phyloP scores from a whole-genome alignment of 2,797 vertebrate genomes.

The Percopsis omiscomaycus region DNA sequence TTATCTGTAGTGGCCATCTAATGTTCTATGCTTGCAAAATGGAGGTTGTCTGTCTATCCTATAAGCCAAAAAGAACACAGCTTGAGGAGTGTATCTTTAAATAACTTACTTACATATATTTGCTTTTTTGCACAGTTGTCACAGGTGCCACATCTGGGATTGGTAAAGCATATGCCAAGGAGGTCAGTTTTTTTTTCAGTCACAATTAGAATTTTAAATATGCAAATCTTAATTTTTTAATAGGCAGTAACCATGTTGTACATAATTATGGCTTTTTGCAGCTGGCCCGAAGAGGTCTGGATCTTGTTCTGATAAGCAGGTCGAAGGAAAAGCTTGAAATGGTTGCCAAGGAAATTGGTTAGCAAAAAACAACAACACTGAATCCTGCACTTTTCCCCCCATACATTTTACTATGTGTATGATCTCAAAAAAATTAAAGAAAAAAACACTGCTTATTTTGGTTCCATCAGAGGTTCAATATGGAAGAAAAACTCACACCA shows the following conservation, averaged over 20 bases:
- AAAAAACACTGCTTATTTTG: slow-evolving; percentile 1
- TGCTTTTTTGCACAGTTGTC: slow-evolving; percentile 68
- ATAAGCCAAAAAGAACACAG: too few relatives aligned
- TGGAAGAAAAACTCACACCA: slow-evolving; percentile 66
- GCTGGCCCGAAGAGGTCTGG: slow-evolving; percentile 81
- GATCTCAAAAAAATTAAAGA: background rate
- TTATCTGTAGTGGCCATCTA: too few relatives aligned
- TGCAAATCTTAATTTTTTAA: background rate
- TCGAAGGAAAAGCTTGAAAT: slow-evolving; percentile 69
- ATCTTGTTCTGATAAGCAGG: slow-evolving; percentile 78
- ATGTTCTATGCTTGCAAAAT: too few relatives aligned
- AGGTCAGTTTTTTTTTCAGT: slow-evolving; percentile 67
- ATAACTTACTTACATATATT: background rate
- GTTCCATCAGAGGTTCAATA: slow-evolving; percentile 64
- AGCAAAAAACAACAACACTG: slow-evolving; percentile 20
- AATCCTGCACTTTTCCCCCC: background rate
- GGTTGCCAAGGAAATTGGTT: slow-evolving; percentile 78
- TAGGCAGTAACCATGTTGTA: background rate
- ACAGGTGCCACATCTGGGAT: slow-evolving; percentile 83
- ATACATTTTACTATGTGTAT: background rate
- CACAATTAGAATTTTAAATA: background rate
- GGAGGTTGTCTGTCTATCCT: too few relatives aligned
- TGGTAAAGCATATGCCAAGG: slow-evolving; percentile 77
- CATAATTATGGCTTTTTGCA: slow-evolving; percentile 40
- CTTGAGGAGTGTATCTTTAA: too few relatives aligned